Conservation (phyloP, 1,140 invertebrate species). For the Heliconius hermathena region DNA sequence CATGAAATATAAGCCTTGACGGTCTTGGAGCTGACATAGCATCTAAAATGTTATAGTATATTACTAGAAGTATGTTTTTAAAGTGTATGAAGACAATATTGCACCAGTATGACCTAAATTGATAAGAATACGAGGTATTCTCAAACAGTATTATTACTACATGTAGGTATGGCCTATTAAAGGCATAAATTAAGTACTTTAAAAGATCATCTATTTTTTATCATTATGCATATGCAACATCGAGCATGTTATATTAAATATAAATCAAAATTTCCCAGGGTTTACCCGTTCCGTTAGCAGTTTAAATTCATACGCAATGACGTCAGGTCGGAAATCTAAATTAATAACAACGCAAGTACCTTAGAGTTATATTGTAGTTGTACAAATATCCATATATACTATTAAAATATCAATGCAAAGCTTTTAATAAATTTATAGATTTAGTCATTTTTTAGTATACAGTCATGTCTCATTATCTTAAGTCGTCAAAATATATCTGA, state of each 20-base stretch:
- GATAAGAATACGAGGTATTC: slow-evolving; percentile 63
- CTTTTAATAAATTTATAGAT: neutral
- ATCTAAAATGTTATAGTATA: neutral
- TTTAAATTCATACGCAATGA: neutral
- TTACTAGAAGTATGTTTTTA: neutral
- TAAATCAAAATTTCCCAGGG: neutral
- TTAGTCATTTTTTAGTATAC: neutral
- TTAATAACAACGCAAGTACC: neutral
- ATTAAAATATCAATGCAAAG: neutral
- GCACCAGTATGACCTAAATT: slow-evolving; percentile 65
- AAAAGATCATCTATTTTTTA: neutral
- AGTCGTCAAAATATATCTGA: neutral
- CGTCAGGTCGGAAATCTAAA: neutral
- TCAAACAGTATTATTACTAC: slow-evolving; percentile 40
- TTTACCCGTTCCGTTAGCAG: neutral
- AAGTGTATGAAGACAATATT: slow-evolving; percentile 60
- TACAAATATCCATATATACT: neutral
- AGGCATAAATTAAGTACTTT: neutral
- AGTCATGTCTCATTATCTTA: neutral
- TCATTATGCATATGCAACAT: neutral
- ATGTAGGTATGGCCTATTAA: neutral
- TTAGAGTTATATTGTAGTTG: neutral
- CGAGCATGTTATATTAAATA: no score
- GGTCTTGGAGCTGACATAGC: neutral
- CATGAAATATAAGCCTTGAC: neutral